Base-by-base conservation (phyloP, 2,113 vertebrate species). In the Thalassoma bifasciatum region DNA sequence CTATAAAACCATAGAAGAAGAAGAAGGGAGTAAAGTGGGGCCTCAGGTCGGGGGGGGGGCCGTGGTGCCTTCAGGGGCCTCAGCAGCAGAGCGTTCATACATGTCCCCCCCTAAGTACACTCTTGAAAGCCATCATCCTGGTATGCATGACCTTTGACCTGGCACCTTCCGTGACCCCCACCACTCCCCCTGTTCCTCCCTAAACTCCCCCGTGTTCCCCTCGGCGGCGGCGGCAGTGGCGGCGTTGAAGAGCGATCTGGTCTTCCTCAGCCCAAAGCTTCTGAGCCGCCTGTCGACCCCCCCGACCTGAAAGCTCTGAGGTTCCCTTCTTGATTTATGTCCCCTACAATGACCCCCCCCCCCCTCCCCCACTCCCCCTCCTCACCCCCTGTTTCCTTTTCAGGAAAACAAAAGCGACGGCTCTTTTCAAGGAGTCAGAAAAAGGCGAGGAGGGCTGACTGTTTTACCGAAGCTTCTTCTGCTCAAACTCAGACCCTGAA, bases 251-350 rank as follows among this genome's bases (percentile, higher is more conserved):
- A 68, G 65, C 66, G 63, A 72, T 89, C 89, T 92, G 88, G 65
- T 84, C 83, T 86, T 78, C 75, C 89, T 92, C 91, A 88, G 75
- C 66, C 73, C 73, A 78, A 89, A 88, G 63, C 76, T 54, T n/a
- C 61, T 92, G 56, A 42, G 50, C 21, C 34, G 50, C 61, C 73
- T 80, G 83, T 58, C 89, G 87, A 95, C 30, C 73, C 95, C 91
- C 94, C 95, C 91, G 67, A 74, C 76, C 51, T 88, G 92, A 89
- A 82, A 93, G 92, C 94, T 92, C 88, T 84, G 93, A 89, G 93
- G 88, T 95, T 94, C 94, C n/a, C 83, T 79, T 91, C 93, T 93
- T 97, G 96, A 97, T 97, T 97, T 96, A 97, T 95, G 95, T 94
- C 92, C 89, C 46, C 86, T 89, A 92, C 14, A 61, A 63, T 23